phyloP scores from a whole-genome alignment of 2,888 invertebrate species.

The Mayetiola destructor region DNA sequence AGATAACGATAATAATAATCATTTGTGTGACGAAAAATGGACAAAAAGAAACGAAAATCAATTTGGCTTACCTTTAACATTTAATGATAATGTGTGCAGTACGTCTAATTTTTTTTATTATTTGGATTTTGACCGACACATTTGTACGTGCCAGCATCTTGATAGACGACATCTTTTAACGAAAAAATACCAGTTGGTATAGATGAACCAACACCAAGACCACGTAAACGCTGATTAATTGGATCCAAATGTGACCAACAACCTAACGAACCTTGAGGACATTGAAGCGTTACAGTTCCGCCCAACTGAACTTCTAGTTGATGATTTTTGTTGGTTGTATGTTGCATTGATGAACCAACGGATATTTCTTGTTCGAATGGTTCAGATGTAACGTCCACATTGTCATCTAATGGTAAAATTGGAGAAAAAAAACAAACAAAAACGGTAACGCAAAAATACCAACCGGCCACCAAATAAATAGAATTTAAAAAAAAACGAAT shows the following conservation, averaged over 20 bases:
- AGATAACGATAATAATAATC: no score
- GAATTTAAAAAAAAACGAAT: no score
- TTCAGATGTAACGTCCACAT: conserved; percentile 43
- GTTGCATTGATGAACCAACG: conserved; percentile 35
- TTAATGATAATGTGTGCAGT: conserved; percentile 39
- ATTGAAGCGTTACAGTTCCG: conserved; percentile 73
- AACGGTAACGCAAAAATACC: no score
- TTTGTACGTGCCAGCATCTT: conserved; percentile 61
- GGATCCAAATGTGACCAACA: conserved; percentile 48
- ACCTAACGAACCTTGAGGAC: conserved; percentile 54
- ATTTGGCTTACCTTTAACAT: conserved; percentile 39
- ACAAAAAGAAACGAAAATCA: no score
- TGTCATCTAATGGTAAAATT: conserved; percentile 31
- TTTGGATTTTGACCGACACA: conserved; percentile 43
- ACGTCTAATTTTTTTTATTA: conserved; percentile 40
- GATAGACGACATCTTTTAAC: conserved; percentile 56
- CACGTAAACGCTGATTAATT: conserved; percentile 39
- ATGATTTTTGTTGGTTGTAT: conserved; percentile 38
- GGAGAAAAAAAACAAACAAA: no score
- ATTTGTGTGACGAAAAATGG: no score
- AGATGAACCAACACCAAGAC: conserved; percentile 41
- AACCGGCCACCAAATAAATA: no score
- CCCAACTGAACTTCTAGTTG: conserved; percentile 73
- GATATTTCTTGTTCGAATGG: conserved; percentile 44
- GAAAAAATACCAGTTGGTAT: conserved; percentile 45